A percentile compares a stretch with the other conserved stretches of the same genome.
phyloP scores from a whole-genome alignment of 2,888 invertebrate species.

The Eupeodes latifasciatus region DNA sequence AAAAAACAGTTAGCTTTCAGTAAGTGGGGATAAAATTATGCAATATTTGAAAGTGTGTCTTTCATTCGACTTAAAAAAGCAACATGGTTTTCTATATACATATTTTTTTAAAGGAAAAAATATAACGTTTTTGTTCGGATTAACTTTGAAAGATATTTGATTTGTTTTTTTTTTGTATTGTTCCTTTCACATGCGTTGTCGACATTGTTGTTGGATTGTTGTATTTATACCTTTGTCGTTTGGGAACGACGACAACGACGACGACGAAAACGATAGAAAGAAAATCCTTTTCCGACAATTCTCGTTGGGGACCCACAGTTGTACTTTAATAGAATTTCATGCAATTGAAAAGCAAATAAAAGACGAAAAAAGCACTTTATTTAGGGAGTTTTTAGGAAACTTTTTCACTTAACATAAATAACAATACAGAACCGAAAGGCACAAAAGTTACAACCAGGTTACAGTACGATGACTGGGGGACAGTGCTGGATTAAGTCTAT shows the following conservation, averaged over 20 bases:
- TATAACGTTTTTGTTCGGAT: constrained; percentile 45
- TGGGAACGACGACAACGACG: background rate
- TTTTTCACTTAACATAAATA: constrained; percentile 57
- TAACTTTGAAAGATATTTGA: constrained; percentile 63
- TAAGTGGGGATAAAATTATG: constrained; percentile 21
- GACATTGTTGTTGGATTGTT: constrained; percentile 1
- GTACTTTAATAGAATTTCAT: constrained; percentile 57
- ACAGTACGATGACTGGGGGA: background rate
- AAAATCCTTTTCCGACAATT: constrained; percentile 48
- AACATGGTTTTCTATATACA: constrained; percentile 19
- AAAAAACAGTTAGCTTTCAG: background rate
- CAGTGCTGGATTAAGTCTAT: background rate
- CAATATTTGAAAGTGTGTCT: constrained; percentile 20
- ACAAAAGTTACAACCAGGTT: constrained; percentile 18
- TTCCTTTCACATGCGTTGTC: constrained; percentile 17
- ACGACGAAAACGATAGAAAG: background rate
- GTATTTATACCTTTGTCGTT: background rate
- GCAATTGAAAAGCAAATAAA: constrained; percentile 64
- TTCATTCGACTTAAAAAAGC: constrained; percentile 31
- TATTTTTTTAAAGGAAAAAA: constrained; percentile 12
- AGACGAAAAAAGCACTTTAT: constrained; percentile 53
- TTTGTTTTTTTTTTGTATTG: constrained; percentile 23
- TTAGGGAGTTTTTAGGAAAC: constrained; percentile 32
- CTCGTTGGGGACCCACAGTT: constrained; percentile 25
- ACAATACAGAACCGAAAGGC: constrained; percentile 28